These are phyloP conservation scores for Salvelinus sp. DNA, from an alignment of 2,113 vertebrate species.

Conservation along the genomic window DNA sequence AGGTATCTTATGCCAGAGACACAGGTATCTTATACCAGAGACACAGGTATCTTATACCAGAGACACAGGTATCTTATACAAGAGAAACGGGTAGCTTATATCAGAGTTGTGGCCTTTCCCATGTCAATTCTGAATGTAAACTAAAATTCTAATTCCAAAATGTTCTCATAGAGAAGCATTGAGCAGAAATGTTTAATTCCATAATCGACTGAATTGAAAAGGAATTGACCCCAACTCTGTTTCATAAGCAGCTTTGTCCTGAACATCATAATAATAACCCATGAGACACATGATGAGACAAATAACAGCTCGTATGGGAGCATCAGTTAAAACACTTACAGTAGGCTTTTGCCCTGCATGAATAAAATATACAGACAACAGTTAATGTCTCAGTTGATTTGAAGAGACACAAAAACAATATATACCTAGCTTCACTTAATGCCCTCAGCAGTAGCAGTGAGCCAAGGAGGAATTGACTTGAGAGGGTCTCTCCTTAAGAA, in stretches of 20 bases:
- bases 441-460: too few species aligned
- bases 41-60: too few species aligned
- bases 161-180: background rate
- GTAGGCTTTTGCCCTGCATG: conserved; percentile 22
- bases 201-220: background rate
- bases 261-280: conserved; percentile 14
- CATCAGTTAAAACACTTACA: background rate
- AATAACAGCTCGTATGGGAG: background rate
- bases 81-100: background rate
- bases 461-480: too few species aligned
- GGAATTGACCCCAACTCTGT: background rate
- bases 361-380: conserved; percentile 40
- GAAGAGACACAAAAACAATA: background rate
- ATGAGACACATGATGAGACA: conserved; percentile 1
- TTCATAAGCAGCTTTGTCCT: background rate
- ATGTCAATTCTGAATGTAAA: background rate
- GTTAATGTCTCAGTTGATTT: background rate
- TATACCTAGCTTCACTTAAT: background rate
- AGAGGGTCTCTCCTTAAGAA: background rate
- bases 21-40: background rate
- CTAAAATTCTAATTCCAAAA: background rate
- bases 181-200: conserved; percentile 36
- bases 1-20: too few species aligned
- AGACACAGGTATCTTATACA: too few species aligned
- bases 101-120: too few species aligned